A percentile compares a stretch with the other conserved stretches of the same genome.
Conservation (phyloP, 2,797 vertebrate genomes). For the Sardinella longiceps region DNA sequence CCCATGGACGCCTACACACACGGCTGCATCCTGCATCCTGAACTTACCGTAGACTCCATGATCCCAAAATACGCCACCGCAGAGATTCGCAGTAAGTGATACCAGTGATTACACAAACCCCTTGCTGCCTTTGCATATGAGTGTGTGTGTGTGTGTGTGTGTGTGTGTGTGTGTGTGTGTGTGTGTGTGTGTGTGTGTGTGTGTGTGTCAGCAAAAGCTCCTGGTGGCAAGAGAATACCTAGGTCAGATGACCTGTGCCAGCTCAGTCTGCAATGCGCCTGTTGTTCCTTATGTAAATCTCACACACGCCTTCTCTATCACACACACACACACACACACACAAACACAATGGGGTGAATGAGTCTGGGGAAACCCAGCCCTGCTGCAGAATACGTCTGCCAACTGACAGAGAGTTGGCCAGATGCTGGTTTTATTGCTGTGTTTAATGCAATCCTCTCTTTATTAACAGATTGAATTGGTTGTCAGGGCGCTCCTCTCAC, state of each 20-base stretch:
- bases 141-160: conserved; percentile 10
- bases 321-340: conserved; percentile 27
- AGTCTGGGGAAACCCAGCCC: conserved; percentile 31
- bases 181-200: neutral
- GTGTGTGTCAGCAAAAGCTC: neutral
- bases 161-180: neutral
- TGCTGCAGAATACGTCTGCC: conserved; percentile 15
- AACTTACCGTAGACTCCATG: conserved; percentile 99
- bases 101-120: conserved; percentile 35
- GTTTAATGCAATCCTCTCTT: conserved; percentile 24
- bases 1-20: conserved; percentile 99
- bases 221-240: conserved; percentile 11
- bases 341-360: conserved; percentile 44
- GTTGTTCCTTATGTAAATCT: neutral
- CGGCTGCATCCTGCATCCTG: conserved; percentile 98
- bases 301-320: neutral
- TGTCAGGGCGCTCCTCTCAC: conserved; percentile 25
- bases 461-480: conserved; percentile 42
- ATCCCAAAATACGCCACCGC: conserved; percentile 99
- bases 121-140: conserved; percentile 36
- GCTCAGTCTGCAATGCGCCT: conserved; percentile 6
- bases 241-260: conserved; percentile 23
- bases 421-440: conserved; percentile 36
- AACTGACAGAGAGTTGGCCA: neutral
- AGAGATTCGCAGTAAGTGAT: conserved; percentile 98